Conservation (phyloP, 2,113 vertebrate genomes). For the Oostethus manadensis region DNA sequence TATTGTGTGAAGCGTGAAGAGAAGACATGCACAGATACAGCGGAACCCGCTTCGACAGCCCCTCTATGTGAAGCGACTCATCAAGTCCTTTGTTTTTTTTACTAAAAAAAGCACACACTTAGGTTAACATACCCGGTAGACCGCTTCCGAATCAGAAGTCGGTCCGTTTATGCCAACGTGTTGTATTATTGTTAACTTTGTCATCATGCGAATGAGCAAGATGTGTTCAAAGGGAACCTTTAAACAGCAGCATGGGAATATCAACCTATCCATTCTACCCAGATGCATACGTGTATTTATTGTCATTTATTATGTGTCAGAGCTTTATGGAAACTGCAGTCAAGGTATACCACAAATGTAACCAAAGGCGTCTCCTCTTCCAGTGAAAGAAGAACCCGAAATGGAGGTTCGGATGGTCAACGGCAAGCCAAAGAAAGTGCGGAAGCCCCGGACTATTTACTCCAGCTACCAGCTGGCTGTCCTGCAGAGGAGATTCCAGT, state of each 20-base stretch:
- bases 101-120: too few relatives aligned
- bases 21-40: not conserved
- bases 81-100: too few relatives aligned
- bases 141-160: too few relatives aligned
- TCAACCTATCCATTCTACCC: too few relatives aligned
- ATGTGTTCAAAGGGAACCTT: too few relatives aligned
- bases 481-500: slow-evolving; percentile 89
- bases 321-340: too few relatives aligned
- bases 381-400: slow-evolving; percentile 89
- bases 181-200: not conserved
- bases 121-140: too few relatives aligned
- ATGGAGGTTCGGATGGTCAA: slow-evolving; percentile 90
- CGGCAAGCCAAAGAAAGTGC: slow-evolving; percentile 91
- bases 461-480: slow-evolving; percentile 92
- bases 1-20: not conserved
- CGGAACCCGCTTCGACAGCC: not conserved
- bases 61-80: too few relatives aligned
- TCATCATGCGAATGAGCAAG: too few relatives aligned
- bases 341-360: not conserved
- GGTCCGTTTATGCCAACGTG: not conserved
- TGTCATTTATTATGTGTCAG: too few relatives aligned
- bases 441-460: slow-evolving; percentile 92
- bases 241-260: too few relatives aligned
- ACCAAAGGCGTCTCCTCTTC: not conserved
- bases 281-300: too few relatives aligned